Evolutionary conservation across 53 echinoderm and acorn worm species (phyloP).

Genomic region (Crossaster papposus): DNA sequence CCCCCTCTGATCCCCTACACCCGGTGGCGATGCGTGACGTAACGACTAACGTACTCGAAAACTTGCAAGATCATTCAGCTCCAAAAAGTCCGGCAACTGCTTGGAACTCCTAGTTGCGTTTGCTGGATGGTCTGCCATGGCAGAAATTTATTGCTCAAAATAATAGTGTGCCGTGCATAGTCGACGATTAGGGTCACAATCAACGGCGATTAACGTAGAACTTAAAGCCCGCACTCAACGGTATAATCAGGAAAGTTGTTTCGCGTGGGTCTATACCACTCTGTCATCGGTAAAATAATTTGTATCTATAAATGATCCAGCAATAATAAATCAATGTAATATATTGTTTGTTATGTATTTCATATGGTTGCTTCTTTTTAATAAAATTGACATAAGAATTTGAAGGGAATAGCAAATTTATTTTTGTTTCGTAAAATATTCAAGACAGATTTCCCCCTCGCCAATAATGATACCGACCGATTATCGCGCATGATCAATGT

Average conservation of each 20-base stretch:
- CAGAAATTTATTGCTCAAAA: background rate
- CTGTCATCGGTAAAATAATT: background rate
- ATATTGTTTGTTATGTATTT: too few species aligned
- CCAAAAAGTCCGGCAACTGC: conserved; percentile 61
- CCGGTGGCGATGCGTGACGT: too few species aligned
- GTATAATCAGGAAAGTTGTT: background rate
- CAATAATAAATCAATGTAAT: too few species aligned
- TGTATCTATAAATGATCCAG: background rate
- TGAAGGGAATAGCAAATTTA: too few species aligned
- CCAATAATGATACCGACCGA: background rate
- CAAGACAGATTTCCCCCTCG: background rate
- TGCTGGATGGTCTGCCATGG: conserved; percentile 23
- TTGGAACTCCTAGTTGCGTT: background rate
- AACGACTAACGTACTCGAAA: conserved; percentile 59
- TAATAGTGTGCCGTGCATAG: too few species aligned
- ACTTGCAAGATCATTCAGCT: conserved; percentile 65
- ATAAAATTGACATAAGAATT: too few species aligned
- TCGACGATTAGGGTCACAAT: too few species aligned
- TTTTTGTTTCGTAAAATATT: too few species aligned
- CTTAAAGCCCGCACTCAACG: background rate
- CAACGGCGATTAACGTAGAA: too few species aligned
- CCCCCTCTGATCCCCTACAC: too few species aligned
- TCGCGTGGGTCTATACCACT: background rate
- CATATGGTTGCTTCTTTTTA: too few species aligned
- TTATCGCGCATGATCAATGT: too few species aligned